Conservation (phyloP, 2,113 vertebrate species). For the Acanthisitta chloris region DNA sequence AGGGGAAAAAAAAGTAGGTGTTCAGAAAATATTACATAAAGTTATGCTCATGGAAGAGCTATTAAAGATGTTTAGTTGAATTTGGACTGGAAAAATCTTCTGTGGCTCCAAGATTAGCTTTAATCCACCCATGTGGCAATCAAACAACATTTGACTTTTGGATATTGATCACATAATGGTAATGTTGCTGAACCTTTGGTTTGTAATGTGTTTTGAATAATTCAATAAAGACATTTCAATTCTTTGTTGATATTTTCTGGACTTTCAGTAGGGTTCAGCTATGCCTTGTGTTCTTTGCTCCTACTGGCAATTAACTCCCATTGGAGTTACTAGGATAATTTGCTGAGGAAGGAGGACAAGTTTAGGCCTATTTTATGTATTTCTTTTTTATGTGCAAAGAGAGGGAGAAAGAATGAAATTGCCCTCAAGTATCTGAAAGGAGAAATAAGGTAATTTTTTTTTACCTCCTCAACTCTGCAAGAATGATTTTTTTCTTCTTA, state of each 20-base stretch:
- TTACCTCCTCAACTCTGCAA: not conserved
- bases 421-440: not conserved
- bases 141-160: not conserved
- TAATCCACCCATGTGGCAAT: not conserved
- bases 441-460: not conserved
- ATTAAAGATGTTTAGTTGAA: not conserved
- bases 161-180: not conserved
- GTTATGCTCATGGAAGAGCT: not conserved
- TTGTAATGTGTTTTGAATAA: not conserved
- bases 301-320: not conserved
- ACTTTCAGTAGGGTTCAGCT: not conserved
- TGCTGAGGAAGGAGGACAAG: not conserved
- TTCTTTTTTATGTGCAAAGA: not conserved
- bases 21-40: not conserved
- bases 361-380: not conserved
- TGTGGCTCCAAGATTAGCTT: not conserved
- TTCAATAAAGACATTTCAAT: not conserved
- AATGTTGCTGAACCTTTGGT: not conserved
- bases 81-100: not conserved
- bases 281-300: not conserved
- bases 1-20: not conserved
- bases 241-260: not conserved
- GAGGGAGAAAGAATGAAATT: not conserved
- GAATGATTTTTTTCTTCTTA: rapidly evolving
- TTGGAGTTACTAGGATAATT: not conserved